Base-by-base conservation (phyloP, 2,113 vertebrate genomes). In the Tyrannus savana region DNA sequence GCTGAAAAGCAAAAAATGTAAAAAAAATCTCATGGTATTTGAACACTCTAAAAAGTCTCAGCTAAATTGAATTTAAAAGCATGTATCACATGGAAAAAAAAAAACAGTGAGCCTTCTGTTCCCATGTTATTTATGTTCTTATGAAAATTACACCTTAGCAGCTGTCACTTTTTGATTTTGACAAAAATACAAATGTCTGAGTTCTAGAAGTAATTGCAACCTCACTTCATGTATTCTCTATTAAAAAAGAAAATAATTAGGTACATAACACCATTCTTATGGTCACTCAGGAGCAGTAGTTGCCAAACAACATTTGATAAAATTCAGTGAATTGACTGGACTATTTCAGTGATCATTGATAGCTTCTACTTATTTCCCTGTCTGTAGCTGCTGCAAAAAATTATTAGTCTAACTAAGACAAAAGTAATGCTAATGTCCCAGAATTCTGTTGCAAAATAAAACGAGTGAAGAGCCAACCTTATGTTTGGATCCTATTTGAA, bases 401-500 rank as follows among this genome's bases (percentile, higher is more conserved):
- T 96, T 97, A 89, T 77, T 79, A 96, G 69, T 73, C 63, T 50
- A 92, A 95, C 63, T 50, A 93, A 95, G 82, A 94, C 63, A 94
- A 96, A 97, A 97, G 72, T 73, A 90, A 94, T 64, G 35, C 42
- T 93, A 96, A 93, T 84, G 56, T 92, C 89, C 74, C 83, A 94
- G 89, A 96, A 73, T 96, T 96, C 84, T 96, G 23, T 86, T 89
- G 78, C 83, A 92, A 95, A 94, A 44, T 90, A 64, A 96, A 97
- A 89, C 92, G 84, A 96, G 75, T 92, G 96, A 96, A 95, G 69
- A 97, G 85, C 27, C 56, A 84, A 59, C 41, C 67, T 91, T 49
- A 84, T 78, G 35, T 95, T 73, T 95, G 73, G 63, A 96, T 97
- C 63, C 82, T 52, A 47, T 95, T 94, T 97, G 93, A 97, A 98